Conservation (phyloP, 92 coral and sea anemone genomes). For the Parazoanthus swiftii region DNA sequence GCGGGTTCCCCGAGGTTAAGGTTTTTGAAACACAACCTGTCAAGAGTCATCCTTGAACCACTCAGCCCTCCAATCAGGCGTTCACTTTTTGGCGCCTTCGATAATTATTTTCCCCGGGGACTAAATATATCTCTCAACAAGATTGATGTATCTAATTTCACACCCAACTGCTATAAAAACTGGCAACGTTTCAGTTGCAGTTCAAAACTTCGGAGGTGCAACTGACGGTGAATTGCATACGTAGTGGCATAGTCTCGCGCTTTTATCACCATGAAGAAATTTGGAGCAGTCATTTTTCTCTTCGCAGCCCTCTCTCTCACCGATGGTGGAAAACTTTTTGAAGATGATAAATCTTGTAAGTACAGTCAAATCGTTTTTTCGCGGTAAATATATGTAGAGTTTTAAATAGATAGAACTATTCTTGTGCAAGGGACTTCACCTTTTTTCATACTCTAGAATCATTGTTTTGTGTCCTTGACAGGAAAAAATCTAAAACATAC, state of each 20-base stretch:
- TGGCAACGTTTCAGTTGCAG: background rate
- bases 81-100: background rate
- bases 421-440: no score
- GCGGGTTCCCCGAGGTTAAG: no score
- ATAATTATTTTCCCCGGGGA: background rate
- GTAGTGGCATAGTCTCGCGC: no score
- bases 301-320: background rate
- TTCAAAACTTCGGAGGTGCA: background rate
- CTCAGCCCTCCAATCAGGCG: background rate
- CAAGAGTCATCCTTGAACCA: background rate
- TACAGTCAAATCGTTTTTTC: background rate
- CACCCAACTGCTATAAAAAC: background rate
- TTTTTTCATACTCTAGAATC: no score
- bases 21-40: background rate
- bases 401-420: no score
- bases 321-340: background rate
- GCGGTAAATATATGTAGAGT: no score
- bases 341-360: conserved; percentile 3
- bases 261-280: background rate
- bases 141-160: background rate
- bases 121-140: no score
- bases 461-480: no score
- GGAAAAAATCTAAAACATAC: no score
- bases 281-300: background rate
- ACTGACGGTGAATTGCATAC: background rate